Evolutionary conservation across 2,797 vertebrate species (phyloP).

Genomic region (Gallinago solitaria): DNA sequence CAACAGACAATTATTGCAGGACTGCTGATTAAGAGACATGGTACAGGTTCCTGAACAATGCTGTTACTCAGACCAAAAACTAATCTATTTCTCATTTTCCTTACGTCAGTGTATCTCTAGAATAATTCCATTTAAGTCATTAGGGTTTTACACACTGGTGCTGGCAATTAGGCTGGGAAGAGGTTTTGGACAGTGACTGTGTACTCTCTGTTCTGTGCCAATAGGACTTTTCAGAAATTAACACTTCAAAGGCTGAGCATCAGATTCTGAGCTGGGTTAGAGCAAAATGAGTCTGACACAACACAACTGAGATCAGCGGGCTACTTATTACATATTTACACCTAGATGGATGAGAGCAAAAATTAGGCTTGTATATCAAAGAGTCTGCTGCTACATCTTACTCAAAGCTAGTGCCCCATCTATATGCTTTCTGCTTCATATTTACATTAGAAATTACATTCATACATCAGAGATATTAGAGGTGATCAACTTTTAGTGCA

Average conservation of each 20-base stretch:
- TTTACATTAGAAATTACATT: background rate
- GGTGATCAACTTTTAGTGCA: background rate
- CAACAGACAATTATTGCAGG: background rate
- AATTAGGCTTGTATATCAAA: background rate
- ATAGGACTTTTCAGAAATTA: constrained; percentile 31
- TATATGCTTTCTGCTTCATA: background rate
- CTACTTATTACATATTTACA: background rate
- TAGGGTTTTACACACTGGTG: constrained; percentile 1
- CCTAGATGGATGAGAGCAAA: background rate
- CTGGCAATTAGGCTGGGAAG: constrained; percentile 8
- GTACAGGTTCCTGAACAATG: constrained; percentile 12
- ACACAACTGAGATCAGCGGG: background rate
- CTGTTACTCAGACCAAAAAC: background rate
- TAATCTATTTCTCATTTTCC: constrained; percentile 21
- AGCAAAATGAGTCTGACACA: background rate
- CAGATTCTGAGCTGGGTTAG: background rate
- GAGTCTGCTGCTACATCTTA: background rate
- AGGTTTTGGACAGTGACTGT: background rate
- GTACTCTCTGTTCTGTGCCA: constrained; percentile 7
- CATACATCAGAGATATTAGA: background rate
- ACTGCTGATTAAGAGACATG: background rate
- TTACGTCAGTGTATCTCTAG: background rate
- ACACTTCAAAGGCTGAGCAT: constrained; percentile 11
- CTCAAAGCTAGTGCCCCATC: background rate
- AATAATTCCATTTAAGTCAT: constrained; percentile 11